Evolutionary conservation across 2,797 vertebrate species (phyloP).

Genomic region (Ctenopoma multispine): DNA sequence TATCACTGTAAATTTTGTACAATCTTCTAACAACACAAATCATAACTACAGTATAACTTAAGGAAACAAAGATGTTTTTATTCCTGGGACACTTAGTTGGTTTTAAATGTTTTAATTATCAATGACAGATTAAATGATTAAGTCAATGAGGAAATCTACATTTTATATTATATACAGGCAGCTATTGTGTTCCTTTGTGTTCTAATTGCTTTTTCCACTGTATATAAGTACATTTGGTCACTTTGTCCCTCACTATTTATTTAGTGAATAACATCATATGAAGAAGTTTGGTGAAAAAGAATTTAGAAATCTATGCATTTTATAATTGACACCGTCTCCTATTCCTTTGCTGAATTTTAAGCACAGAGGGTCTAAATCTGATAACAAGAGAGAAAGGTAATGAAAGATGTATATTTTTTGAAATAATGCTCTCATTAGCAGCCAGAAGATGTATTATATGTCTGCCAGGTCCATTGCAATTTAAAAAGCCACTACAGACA

Average conservation of each 20-base stretch:
- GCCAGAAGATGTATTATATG: conserved; percentile 46
- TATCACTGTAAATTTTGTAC: background rate
- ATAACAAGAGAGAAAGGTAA: conserved; percentile 45
- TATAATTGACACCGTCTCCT: conserved; percentile 12
- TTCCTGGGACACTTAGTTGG: background rate
- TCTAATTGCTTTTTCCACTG: conserved; percentile 13
- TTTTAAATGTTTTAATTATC: background rate
- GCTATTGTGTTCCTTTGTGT: background rate
- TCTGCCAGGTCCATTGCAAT: conserved; percentile 42
- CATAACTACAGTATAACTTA: background rate
- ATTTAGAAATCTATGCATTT: conserved; percentile 20
- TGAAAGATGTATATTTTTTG: conserved; percentile 39
- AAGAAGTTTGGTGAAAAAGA: conserved; percentile 19
- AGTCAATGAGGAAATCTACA: background rate
- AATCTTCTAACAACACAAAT: background rate
- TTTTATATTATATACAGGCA: background rate
- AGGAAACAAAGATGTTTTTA: background rate
- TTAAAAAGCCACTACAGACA: conserved; percentile 50
- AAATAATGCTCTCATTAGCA: conserved; percentile 61
- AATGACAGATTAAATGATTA: background rate
- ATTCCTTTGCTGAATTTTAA: conserved; percentile 41
- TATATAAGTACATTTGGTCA: conserved; percentile 15
- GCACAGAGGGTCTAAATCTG: conserved; percentile 36
- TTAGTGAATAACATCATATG: background rate
- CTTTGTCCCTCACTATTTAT: conserved; percentile 8